Conservation (phyloP, 2,797 vertebrate genomes). For the Oryzias dopingdopingensis region DNA sequence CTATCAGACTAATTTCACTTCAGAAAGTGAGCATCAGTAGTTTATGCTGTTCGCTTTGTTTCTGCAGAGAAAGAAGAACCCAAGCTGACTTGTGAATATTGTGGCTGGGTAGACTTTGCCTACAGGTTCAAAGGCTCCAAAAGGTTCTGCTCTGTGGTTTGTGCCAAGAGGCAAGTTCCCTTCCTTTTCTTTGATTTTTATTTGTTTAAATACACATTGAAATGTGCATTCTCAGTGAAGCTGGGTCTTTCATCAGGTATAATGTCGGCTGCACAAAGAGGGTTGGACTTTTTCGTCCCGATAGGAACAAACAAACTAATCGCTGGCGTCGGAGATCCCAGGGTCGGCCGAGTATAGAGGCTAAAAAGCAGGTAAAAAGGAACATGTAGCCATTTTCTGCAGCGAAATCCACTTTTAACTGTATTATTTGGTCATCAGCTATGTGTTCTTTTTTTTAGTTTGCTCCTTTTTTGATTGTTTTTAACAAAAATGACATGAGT, state of each 20-base stretch:
- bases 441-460: conserved; percentile 9
- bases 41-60: not conserved
- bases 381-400: not conserved
- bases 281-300: conserved; percentile 90
- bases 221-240: not conserved
- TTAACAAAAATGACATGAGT: too few relatives aligned
- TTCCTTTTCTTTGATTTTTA: not conserved
- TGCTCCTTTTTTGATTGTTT: too few relatives aligned
- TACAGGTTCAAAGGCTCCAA: conserved; percentile 97
- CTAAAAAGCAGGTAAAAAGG: conserved; percentile 86
- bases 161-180: conserved; percentile 90
- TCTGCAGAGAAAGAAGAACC: conserved; percentile 86
- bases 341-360: conserved; percentile 76
- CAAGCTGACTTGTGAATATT: conserved; percentile 95
- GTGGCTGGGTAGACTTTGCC: conserved; percentile 93
- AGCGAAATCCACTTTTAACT: too few relatives aligned
- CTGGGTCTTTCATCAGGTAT: conserved; percentile 77
- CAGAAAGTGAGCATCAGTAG: not conserved
- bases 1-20: not conserved
- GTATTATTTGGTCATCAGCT: not conserved
- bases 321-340: conserved; percentile 82
- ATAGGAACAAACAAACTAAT: conserved; percentile 82
- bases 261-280: conserved; percentile 95
- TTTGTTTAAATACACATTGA: not conserved
- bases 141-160: conserved; percentile 95